Base-by-base conservation (phyloP, 2,113 vertebrate genomes). In the Vidua chalybeata region DNA sequence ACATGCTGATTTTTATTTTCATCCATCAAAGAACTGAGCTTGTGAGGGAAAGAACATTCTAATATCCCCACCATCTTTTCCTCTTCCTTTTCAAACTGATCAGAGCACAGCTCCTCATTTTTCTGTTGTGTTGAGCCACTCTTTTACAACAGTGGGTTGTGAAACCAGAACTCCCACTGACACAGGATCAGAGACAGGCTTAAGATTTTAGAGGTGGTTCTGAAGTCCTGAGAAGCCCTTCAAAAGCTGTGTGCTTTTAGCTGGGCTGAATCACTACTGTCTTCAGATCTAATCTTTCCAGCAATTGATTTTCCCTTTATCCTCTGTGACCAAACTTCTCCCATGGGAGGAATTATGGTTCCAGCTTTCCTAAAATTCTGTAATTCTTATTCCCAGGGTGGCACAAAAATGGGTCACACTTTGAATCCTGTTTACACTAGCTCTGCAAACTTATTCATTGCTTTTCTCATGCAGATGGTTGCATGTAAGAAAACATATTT, bases 201-300 rank as follows among this genome's bases (percentile, higher is more conserved):
- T 91, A 74, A 95, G 80, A 94, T 94, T 96, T 94, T 82, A 89
- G 89, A 94, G 83, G 89, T 93, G 89, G 84, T 94, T 96, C 94
- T 94, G 69, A 95, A 96, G 89, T 95, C 88, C 85, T 74, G 74
- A 96, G 76, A 84, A 95, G 61, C 80, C 82, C 81, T 72, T 93
- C 76, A 86, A 87, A 94, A 93, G 86, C 88, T 67, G 28, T 39
- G 46, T 86, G 93, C 62, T 90, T 87, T 93, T 46, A 83, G 86
- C 68, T 5, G 9, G 55, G 64, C 72, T 84, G 85, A 91, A 93
- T 54, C 81, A 80, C 87, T 89, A 51, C 86, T 84, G 56, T 89
- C 89, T 96, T 93, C 94, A 93, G 80, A 93, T 94, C 71, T 87
- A 61, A 95, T 96, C 88, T 94, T 97, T 89, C 87, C 84, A 94